A percentile compares a stretch with the other conserved stretches of the same genome.
Evolutionary conservation across 1,140 invertebrate species (phyloP).

Genomic region (Episyrphus balteatus): DNA sequence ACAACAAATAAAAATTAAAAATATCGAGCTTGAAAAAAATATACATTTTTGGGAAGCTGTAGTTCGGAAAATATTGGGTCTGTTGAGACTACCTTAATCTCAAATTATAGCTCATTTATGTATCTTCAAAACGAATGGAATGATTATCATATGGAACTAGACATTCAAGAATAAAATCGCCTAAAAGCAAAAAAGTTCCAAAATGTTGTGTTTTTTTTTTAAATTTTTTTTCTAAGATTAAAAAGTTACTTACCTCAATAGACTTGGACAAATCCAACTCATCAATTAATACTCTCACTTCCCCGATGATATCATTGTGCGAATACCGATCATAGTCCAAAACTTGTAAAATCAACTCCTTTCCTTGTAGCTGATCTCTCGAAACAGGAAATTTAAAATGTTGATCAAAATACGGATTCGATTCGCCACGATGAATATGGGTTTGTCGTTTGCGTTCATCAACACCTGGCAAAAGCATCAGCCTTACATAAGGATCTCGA

Average conservation of each 20-base stretch:
- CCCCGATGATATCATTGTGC: conserved; percentile 67
- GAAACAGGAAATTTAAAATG: conserved; percentile 78
- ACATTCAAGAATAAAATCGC: too few relatives aligned
- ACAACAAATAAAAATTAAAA: too few relatives aligned
- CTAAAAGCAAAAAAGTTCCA: too few relatives aligned
- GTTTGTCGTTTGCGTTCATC: conserved; percentile 75
- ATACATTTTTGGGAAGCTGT: too few relatives aligned
- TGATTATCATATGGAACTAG: too few relatives aligned
- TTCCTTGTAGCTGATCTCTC: conserved; percentile 63
- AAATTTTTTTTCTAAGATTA: too few relatives aligned
- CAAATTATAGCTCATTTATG: too few relatives aligned
- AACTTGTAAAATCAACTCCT: conserved; percentile 62
- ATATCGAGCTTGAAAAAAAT: too few relatives aligned
- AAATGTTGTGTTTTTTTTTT: too few relatives aligned
- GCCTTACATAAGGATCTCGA: conserved; percentile 74
- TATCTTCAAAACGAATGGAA: too few relatives aligned
- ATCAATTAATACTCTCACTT: conserved; percentile 56
- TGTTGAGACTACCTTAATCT: too few relatives aligned
- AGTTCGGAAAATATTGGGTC: too few relatives aligned
- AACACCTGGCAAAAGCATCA: conserved; percentile 65
- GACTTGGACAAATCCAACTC: conserved; percentile 58
- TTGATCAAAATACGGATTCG: conserved; percentile 71
- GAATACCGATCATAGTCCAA: conserved; percentile 52
- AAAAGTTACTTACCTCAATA: conserved; percentile 48
- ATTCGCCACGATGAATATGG: conserved; percentile 59